A percentile compares a stretch with the other conserved stretches of the same genome.
These are phyloP conservation scores for Phaedon cochleariae DNA, from an alignment of 2,888 invertebrate species.

Conservation along the genomic window DNA sequence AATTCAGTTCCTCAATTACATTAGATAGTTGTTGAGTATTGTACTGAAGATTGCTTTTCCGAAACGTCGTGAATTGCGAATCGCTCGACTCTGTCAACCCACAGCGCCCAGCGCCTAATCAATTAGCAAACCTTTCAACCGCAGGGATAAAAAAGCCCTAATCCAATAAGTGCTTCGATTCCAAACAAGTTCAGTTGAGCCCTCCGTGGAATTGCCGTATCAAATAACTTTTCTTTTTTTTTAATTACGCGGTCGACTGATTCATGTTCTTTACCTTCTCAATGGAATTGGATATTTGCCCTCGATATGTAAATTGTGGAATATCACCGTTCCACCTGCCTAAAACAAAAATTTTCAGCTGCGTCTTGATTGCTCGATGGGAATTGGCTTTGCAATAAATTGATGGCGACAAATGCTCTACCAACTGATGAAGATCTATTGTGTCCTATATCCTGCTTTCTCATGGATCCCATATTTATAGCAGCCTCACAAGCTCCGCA, in stretches of 20 bases:
- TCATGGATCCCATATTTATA: too few species aligned
- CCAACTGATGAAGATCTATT: too few species aligned
- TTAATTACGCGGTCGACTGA: constrained; percentile 10
- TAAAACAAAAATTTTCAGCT: background rate
- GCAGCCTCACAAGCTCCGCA: too few species aligned
- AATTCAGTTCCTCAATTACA: too few species aligned
- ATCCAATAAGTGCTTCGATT: background rate
- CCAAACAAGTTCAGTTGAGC: background rate
- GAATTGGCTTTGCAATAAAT: too few species aligned
- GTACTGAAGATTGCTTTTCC: too few species aligned
- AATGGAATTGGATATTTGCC: background rate
- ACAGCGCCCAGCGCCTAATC: background rate
- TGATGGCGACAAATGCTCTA: too few species aligned
- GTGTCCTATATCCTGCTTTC: too few species aligned
- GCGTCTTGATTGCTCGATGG: too few species aligned
- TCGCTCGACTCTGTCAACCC: too few species aligned
- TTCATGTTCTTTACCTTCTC: background rate
- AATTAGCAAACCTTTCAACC: background rate
- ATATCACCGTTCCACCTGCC: background rate
- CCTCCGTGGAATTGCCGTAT: background rate
- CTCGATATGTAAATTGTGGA: constrained; percentile 17
- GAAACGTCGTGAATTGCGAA: too few species aligned
- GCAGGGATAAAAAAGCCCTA: background rate
- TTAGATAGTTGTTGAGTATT: too few species aligned
- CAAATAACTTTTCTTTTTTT: constrained; percentile 13